Evolutionary conservation across 2,888 invertebrate genomes (phyloP), one percentile per base, ranked within the genome.

Genomic region (Chydorus sphaericus): DNA sequence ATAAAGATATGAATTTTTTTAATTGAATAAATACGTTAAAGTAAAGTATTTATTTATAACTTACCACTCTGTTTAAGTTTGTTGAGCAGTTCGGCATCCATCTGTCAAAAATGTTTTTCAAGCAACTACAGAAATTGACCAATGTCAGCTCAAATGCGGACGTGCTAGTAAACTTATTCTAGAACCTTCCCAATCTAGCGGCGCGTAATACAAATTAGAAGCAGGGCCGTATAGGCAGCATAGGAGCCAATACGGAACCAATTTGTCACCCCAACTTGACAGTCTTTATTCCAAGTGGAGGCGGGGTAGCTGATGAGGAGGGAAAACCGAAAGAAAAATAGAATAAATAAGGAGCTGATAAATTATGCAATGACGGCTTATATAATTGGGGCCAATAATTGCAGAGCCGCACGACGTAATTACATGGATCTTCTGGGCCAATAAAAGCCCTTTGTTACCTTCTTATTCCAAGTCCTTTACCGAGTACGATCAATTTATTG

Each of bases 41-140:
- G n/a, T n/a, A n/a, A n/a, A n/a, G n/a, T n/a, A n/a, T n/a, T n/a
- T n/a, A 3, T 28, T 37, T 53, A 6, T 4, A 37, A 20, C 8
- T 51, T 53, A 53, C 53, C 53, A 26, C 37, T 28, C n/a, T 36
- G 38, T 37, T 53, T 53, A 3, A 53, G 37, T 31, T 53, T 53
- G 38, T 38, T 53, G n/a, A 53, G 36, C 28, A 31, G 20, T 10
- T 36, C 53, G 26, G 33, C 23, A 26, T 53, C 53, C 53, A 53
- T 50, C 7, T 20, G 6, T 50, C 16, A 36, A 14, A 7, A 36
- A 36, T 44, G 44, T 44, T n/a, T 14, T 14, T 26, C 26, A 3
- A 44, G 28, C 8, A 14, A 10, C 23, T 33, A 14, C 14, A 23
- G 28, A n/a, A n/a, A n/a, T n/a, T n/a, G 8, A 10, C 44, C 44